Conservation (phyloP, 2,888 invertebrate genomes). For the Suillia variegata region DNA sequence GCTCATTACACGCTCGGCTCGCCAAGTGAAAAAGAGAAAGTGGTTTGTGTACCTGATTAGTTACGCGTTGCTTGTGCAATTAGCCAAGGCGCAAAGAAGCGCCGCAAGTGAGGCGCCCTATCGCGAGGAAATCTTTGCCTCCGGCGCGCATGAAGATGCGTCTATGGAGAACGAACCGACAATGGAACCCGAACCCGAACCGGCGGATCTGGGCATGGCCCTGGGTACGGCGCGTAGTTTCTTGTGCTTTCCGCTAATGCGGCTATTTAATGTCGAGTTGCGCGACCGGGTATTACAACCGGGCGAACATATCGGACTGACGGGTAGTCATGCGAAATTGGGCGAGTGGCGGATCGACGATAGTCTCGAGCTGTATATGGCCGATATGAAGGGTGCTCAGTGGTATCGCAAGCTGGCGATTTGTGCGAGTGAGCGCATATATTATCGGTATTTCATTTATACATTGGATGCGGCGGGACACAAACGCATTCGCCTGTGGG, state of each 20-base stretch:
- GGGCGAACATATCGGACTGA: constrained; percentile 73
- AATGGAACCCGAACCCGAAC: no score
- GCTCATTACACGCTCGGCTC: no score
- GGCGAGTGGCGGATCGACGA: constrained; percentile 74
- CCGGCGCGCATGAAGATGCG: no score
- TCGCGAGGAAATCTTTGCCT: no score
- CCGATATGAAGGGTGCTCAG: constrained; percentile 46
- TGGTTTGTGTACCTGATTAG: no score
- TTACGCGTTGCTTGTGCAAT: no score
- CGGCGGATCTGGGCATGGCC: no score
- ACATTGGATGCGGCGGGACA: constrained; percentile 39
- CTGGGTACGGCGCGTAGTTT: no score
- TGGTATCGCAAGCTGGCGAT: constrained; percentile 72
- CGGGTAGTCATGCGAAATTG: constrained; percentile 70
- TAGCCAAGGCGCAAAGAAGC: no score
- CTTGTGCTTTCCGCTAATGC: constrained; percentile 46
- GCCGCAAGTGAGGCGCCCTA: no score
- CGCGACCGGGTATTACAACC: constrained; percentile 60
- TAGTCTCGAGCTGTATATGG: constrained; percentile 61
- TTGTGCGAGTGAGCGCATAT: constrained; percentile 64
- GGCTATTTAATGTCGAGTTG: constrained; percentile 56
- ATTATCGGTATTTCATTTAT: constrained; percentile 53
- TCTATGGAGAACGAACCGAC: no score
- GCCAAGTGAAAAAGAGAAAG: no score
- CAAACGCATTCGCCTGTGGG: constrained; percentile 49